Evolutionary conservation across 1,140 invertebrate genomes (phyloP), one percentile per base, ranked within the genome.

Genomic region (Drosophila pruinosa): DNA sequence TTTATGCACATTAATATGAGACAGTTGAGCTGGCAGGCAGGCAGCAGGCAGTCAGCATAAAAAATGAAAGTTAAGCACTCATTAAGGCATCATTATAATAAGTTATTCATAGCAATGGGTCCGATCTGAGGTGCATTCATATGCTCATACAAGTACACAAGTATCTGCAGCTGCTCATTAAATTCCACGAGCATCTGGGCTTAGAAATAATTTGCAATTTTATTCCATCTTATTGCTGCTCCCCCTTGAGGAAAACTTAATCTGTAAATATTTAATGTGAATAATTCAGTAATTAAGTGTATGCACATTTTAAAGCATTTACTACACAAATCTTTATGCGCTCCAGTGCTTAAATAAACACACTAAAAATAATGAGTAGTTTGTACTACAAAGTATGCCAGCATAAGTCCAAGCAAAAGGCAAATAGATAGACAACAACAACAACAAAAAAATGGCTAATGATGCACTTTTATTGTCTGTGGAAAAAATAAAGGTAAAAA

Each of bases 1-100:
- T 41, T 50, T 59, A 50, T 58, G 43, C 31, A 50, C 34, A 59
- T 69, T 62, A 54, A 53, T 14, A 41, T 31, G 19, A 34, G 61
- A 12, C 31, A 24, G 43, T 8, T 28, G 12, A n/a, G 4, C 41
- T 7, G 39, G 21, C 41, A 15, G 15, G 6, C 7, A 3, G 38
- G 14, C 8, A 1, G 19, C 61, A 24, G 38, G 47, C 48, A 39
- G 22, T n/a, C 34, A 26, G 64, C 72, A 78, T 80, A 68, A 81
- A 68, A 86, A 86, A 81, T 81, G 62, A 81, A 88, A 78, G 62
- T 78, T 88, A 75, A 82, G 82, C 74, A 62, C 78, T 88, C 82
- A 88, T 86, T 86, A 86, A 81, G 82, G 71, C 71, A 58, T 52
- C 74, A 77, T 78, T 72, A 68, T 72, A 88, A 78, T 86, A 82